Conservation (phyloP, 2,113 vertebrate species). For the Galbula dea region DNA sequence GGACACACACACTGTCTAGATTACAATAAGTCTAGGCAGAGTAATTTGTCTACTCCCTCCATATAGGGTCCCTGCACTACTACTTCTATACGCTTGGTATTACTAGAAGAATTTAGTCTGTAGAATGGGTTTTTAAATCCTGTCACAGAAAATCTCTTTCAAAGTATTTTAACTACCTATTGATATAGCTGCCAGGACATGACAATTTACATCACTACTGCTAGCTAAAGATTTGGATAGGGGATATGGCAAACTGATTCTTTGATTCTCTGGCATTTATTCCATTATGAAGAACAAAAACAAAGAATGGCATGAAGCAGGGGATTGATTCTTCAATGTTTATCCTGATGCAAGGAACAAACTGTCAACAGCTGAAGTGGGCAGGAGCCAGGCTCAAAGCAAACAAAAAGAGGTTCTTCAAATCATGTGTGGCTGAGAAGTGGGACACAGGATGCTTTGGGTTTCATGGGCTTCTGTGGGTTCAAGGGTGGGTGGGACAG, state of each 20-base stretch:
- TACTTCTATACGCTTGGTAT: neutral
- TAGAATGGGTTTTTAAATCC: neutral
- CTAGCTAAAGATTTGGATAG: neutral
- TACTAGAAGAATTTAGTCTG: neutral
- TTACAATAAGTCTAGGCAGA: neutral
- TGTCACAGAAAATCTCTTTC: neutral
- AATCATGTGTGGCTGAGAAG: neutral
- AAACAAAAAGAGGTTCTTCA: neutral
- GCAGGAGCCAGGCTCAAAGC: neutral
- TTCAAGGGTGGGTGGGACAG: neutral
- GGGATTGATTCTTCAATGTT: neutral
- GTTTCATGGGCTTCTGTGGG: neutral
- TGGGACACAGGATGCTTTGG: neutral
- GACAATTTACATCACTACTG: neutral
- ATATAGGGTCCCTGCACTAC: neutral
- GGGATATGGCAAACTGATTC: neutral
- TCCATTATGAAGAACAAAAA: neutral
- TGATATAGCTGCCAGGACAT: neutral
- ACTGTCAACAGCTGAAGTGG: neutral
- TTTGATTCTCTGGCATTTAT: neutral
- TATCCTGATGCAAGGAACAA: neutral
- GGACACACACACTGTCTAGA: rapidly evolving
- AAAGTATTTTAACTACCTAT: neutral
- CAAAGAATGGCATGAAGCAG: neutral
- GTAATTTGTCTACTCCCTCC: neutral